phyloP scores from a whole-genome alignment of 2,797 vertebrate species.

The Sorex maritimensis region DNA sequence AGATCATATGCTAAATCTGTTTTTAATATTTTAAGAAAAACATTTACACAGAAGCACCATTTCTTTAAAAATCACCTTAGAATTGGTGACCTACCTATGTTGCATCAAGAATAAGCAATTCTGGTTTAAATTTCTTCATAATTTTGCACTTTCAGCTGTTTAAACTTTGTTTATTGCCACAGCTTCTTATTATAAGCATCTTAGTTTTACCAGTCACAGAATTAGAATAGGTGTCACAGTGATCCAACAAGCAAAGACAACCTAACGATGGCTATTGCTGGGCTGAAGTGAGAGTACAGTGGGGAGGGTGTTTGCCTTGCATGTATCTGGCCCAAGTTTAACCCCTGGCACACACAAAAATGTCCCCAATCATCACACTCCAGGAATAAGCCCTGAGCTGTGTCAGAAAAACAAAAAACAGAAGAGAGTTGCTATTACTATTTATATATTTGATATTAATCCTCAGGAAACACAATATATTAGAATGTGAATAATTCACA shows the following conservation, averaged over 20 bases:
- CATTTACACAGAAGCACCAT: no score
- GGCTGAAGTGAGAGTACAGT: no score
- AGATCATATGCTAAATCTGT: no score
- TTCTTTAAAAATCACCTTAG: neutral
- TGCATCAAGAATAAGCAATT: neutral
- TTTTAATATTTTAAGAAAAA: no score
- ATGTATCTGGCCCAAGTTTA: no score
- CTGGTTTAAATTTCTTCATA: neutral
- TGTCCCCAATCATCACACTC: no score
- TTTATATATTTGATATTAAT: conserved; percentile 14
- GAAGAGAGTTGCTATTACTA: neutral
- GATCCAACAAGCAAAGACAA: neutral
- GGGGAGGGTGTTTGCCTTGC: no score
- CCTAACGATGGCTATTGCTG: neutral
- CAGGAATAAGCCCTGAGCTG: no score
- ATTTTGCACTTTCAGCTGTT: conserved; percentile 33
- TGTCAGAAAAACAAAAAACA: neutral
- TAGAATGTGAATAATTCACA: neutral
- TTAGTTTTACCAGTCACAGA: neutral
- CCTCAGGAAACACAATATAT: neutral
- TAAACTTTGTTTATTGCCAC: neutral
- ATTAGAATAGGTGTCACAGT: neutral
- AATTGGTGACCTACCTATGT: neutral
- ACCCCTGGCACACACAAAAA: no score
- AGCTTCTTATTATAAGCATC: neutral